Percentiles rank a stretch among this genome's conserved stretches.
Evolutionary conservation across 2,113 vertebrate species (phyloP).

Genomic region (Labeo catla): DNA sequence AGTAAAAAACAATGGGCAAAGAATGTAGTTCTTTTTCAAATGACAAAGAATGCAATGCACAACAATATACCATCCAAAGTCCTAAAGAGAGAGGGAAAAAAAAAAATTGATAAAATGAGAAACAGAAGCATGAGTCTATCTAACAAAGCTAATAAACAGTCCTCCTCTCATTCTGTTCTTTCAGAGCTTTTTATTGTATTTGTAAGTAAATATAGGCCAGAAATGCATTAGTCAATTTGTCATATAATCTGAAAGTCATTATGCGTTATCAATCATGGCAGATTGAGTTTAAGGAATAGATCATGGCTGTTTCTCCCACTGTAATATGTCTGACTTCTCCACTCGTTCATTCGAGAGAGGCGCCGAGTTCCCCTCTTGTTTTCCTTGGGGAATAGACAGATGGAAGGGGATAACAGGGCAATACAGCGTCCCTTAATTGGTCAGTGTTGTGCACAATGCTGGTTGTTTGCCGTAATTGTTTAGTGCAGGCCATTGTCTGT

Average conservation of each 20-base stretch:
- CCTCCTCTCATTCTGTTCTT: not conserved
- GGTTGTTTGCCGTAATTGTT: conserved; percentile 63
- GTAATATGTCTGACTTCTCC: not conserved
- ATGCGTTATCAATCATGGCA: not conserved
- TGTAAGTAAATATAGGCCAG: not conserved
- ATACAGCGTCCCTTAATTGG: conserved; percentile 40
- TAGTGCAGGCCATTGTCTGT: conserved; percentile 69
- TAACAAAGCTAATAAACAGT: not conserved
- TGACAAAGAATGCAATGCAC: not conserved
- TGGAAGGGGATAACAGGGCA: conserved; percentile 26
- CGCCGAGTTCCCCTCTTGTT: not conserved
- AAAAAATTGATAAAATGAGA: not conserved
- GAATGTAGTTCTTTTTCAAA: not conserved
- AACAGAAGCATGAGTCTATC: not conserved
- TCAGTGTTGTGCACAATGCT: conserved; percentile 59
- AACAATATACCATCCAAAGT: not conserved
- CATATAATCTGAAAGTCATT: not conserved
- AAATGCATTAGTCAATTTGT: not conserved
- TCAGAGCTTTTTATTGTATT: not conserved
- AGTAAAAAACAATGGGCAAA: not conserved
- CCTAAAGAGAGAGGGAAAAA: not conserved
- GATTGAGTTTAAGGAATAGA: not conserved
- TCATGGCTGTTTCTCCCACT: not conserved
- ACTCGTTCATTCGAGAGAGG: not conserved
- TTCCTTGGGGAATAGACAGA: conserved; percentile 23